phyloP scores from a whole-genome alignment of 2,113 vertebrate species.

The Ctenomys sociabilis region DNA sequence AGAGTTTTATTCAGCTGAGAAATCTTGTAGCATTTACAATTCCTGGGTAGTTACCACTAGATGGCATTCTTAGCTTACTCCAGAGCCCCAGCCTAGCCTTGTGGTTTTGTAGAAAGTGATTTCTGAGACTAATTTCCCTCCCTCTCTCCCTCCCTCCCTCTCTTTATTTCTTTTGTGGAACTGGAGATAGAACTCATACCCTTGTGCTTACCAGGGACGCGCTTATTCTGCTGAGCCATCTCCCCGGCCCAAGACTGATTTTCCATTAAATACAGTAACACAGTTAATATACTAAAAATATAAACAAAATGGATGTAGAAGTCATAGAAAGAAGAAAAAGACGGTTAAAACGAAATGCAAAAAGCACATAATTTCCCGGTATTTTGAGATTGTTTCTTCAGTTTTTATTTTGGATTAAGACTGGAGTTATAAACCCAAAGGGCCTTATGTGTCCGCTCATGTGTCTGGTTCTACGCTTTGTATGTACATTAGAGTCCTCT shows the following conservation, averaged over 20 bases:
- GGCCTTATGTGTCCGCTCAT: neutral
- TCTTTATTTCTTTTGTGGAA: no score
- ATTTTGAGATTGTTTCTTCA: neutral
- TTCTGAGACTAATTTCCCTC: neutral
- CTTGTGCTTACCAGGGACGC: no score
- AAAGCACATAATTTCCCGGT: neutral
- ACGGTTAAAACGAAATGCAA: slow-evolving; percentile 31
- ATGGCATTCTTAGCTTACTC: slow-evolving; percentile 54
- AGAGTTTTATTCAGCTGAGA: neutral
- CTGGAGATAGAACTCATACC: no score
- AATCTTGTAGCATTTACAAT: neutral
- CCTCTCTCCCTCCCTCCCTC: no score
- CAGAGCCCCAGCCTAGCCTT: neutral
- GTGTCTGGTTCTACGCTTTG: neutral
- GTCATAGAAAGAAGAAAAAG: neutral
- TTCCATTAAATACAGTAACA: neutral
- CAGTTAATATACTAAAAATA: slow-evolving; percentile 10
- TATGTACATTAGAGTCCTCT: neutral
- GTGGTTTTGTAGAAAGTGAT: neutral
- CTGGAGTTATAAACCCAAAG: neutral
- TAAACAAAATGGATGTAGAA: neutral
- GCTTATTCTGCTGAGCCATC: no score
- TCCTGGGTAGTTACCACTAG: slow-evolving; percentile 52
- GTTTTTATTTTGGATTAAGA: slow-evolving; percentile 16
- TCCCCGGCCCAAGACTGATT: no score